phyloP scores from a whole-genome alignment of 2,113 vertebrate genomes.

The Indicator maculatus region DNA sequence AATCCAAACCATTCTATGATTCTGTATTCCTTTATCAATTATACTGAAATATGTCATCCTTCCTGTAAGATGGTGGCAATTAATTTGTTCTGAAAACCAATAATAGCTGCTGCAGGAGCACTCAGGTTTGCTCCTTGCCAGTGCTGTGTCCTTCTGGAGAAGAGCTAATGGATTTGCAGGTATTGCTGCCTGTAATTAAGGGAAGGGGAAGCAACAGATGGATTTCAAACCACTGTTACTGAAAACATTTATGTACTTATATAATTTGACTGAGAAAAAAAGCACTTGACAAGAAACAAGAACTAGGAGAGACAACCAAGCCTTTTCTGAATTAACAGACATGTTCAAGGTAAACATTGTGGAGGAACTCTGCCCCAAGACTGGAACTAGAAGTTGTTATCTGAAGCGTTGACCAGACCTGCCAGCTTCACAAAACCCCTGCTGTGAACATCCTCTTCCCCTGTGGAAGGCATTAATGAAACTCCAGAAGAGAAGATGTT shows the following conservation, averaged over 20 bases:
- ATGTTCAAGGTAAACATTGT: not conserved
- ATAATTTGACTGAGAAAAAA: not conserved
- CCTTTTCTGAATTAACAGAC: not conserved
- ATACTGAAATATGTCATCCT: not conserved
- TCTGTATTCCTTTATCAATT: not conserved
- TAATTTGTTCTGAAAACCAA: not conserved
- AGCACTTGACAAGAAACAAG: no score
- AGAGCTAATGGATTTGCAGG: not conserved
- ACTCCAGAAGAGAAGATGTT: not conserved
- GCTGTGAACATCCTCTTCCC: not conserved
- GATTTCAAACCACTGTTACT: not conserved
- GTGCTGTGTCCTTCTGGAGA: not conserved
- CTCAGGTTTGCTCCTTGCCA: not conserved
- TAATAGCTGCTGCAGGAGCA: not conserved
- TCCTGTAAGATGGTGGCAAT: not conserved
- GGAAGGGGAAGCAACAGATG: not conserved
- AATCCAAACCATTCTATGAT: no score
- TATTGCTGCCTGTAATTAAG: not conserved
- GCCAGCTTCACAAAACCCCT: not conserved
- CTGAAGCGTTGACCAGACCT: not conserved
- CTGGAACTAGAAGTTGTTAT: not conserved
- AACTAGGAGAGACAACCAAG: not conserved
- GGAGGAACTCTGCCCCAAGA: not conserved
- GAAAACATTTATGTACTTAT: not conserved
- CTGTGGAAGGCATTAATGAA: not conserved